Base-by-base conservation (phyloP, 2,888 invertebrate genomes). In the Laspeyria flexula region DNA sequence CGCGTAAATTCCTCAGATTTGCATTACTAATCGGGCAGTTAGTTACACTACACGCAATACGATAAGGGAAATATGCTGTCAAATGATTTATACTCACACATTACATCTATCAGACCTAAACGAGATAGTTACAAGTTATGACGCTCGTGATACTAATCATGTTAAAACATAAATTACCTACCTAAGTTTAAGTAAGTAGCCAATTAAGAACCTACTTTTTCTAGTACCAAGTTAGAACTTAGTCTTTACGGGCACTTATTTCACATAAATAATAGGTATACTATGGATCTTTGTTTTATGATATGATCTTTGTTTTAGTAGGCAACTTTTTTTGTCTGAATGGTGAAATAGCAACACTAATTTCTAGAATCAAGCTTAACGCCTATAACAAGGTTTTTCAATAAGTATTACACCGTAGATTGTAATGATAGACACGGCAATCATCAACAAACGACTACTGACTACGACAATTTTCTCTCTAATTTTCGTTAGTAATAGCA, bases 401-500 rank as follows among this genome's bases (percentile, higher is more conserved):
- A 66, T 65, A 57, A 31, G 31, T 31, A 13, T 40, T 46, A 40
- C 12, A 31, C 27, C 30, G 35, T 51, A 65, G 37, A 71, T 56
- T 45, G 40, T 49, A 56, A 59, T 47, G 64, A 67, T 59, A 66
- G 67, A 25, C 60, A 52, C 58, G 54, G 60, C 60, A 66, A 71
- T 64, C 67, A 71, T 68, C 59, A 70, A 67, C 66, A 71, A 68
- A 61, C 71, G 70, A 75, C 66, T 49, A 31, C 45, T 45, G 65
- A 43, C 55, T 47, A 71, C 73, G 73, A 81, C 79, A 84, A 85
- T 83, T 83, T 79, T 77, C 75, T 81, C 77, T 77, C 77, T 80
- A 82, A 84, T 83, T 80, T 84, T 78, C 71, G 73, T 78, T 75
- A 74, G 79, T 86, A 86, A 86, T 85, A 85, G 77, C 83, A 83